Evolutionary conservation across 2,113 vertebrate genomes (phyloP), one percentile per base, ranked within the genome.

Genomic region (Cheirogaleus medius): DNA sequence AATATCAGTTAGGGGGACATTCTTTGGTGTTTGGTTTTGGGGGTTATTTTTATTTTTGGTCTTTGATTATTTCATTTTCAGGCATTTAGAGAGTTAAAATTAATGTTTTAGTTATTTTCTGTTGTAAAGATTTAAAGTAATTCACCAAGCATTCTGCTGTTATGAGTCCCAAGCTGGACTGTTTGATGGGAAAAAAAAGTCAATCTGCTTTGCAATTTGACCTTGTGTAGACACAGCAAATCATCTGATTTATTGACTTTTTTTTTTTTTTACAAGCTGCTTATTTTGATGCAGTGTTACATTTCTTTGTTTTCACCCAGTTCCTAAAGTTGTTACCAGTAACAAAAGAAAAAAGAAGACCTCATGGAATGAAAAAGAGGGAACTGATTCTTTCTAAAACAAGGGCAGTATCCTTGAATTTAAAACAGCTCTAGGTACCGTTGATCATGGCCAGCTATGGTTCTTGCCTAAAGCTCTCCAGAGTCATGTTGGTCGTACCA

Each of bases 301-400:
- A 3, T 29, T 90, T 81, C 39, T 83, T 87, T 78, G 27, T 34
- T 89, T 87, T 6, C 39, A 39, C 73, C 95, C 95, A 98, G 37
- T 97, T 95, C 84, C 63, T 90, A 90, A 85, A 96, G 88, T 96
- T 78, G 2, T 11, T 74, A 87, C 2, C 17, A 66, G 66, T 71
- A 73, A 93, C 44, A 95, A 80, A 56, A 12, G n/a, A 20, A 81
- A 47, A 76, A 34, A 74, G 10, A 27, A 44, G 14, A 47, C 32
- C 44, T 68, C 64, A 63, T 6, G 32, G 32, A 63, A 42, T 39
- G 27, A 71, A 90, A 74, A n/a, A 29, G 7, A 52, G 64, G 11
- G 60, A 69, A 63, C 6, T 7, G 8, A 63, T 1, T 11, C 14
- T 83, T 88, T 78, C 37, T 90, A 44, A 92, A 69, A 56, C 1